These are phyloP conservation scores for Leguminivora glycinivorella DNA, from an alignment of 1,140 invertebrate species.

Conservation along the genomic window DNA sequence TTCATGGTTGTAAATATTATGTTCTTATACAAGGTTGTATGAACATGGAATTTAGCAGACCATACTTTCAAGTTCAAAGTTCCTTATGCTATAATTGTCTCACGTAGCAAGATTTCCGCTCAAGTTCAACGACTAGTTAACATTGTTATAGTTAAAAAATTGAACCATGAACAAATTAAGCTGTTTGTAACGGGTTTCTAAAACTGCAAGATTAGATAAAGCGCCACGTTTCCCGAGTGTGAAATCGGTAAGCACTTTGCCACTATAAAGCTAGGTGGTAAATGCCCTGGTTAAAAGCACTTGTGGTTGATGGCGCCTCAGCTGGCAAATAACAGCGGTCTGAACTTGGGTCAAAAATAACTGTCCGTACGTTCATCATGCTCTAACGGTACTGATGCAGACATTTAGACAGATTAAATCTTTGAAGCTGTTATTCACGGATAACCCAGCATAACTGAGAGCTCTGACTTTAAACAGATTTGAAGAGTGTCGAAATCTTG, in stretches of 20 bases:
- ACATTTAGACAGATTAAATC: conserved; percentile 18
- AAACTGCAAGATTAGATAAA: conserved; percentile 25
- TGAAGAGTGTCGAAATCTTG: background rate
- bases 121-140: too few relatives aligned
- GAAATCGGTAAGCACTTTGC: conserved; percentile 17
- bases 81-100: background rate
- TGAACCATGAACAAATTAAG: background rate
- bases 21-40: too few relatives aligned
- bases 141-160: background rate
- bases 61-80: too few relatives aligned
- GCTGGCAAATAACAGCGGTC: conserved; percentile 9
- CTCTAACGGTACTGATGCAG: conserved; percentile 6
- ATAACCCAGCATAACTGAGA: background rate
- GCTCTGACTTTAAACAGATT: background rate
- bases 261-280: conserved; percentile 20
- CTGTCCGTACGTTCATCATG: conserved; percentile 19
- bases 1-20: too few relatives aligned
- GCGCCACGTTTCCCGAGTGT: conserved; percentile 17
- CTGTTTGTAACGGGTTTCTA: conserved; percentile 15
- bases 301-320: conserved; percentile 21
- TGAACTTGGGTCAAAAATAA: conserved; percentile 27
- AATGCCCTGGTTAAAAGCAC: conserved; percentile 15
- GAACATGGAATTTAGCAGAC: too few relatives aligned
- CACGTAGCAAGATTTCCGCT: background rate
- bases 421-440: background rate